These are phyloP conservation scores for Drosophila lowei DNA, from an alignment of 1,140 invertebrate species.

Conservation along the genomic window DNA sequence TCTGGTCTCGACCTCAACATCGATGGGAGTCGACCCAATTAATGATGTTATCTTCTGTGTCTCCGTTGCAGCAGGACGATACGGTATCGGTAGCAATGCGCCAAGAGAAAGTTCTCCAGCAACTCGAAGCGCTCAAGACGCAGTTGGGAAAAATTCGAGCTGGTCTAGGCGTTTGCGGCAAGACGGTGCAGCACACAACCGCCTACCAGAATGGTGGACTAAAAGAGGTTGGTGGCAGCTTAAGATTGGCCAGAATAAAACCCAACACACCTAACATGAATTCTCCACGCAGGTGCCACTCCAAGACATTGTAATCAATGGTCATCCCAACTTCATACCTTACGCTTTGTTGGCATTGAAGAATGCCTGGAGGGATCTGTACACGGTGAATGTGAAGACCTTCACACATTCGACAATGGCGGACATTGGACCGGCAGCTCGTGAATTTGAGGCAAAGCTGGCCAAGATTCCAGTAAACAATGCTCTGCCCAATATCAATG, in stretches of 20 bases:
- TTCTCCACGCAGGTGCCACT: conserved; percentile 58
- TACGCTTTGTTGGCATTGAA: conserved; percentile 79
- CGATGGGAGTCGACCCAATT: conserved; percentile 9
- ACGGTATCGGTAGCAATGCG: conserved; percentile 55
- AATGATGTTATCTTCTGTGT: conserved; percentile 12
- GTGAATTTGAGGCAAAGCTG: conserved; percentile 70
- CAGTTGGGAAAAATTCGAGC: conserved; percentile 68
- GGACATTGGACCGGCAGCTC: conserved; percentile 70
- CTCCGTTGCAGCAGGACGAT: conserved; percentile 44
- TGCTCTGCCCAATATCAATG: conserved; percentile 68
- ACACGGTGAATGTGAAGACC: conserved; percentile 76
- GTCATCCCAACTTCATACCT: conserved; percentile 82
- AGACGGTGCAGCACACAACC: conserved; percentile 59
- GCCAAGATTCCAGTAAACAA: conserved; percentile 51
- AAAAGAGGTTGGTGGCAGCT: conserved; percentile 51
- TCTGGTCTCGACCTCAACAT: not conserved
- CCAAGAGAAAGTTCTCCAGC: conserved; percentile 71
- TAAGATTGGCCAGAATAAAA: no score
- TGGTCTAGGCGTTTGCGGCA: conserved; percentile 67
- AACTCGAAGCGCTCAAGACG: conserved; percentile 72
- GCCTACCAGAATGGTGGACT: conserved; percentile 67
- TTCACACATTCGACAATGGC: conserved; percentile 80
- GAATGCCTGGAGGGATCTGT: conserved; percentile 74
- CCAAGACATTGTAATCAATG: conserved; percentile 80
- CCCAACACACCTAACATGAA: not conserved